Evolutionary conservation across 2,888 invertebrate genomes (phyloP), one percentile per base, ranked within the genome.

Genomic region (Netelia melanura): DNA sequence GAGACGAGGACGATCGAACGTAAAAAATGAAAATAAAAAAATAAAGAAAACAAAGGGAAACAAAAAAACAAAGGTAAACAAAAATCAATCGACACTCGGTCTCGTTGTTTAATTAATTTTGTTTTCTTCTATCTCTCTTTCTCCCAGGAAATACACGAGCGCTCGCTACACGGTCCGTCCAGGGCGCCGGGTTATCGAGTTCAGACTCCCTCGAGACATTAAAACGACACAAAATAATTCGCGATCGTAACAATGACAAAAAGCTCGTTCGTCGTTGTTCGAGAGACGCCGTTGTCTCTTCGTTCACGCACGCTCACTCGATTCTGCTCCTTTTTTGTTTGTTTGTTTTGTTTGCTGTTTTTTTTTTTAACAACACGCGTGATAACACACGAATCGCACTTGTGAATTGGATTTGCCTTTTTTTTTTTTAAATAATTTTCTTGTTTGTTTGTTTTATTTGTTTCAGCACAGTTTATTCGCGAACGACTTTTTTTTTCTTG

Each of bases 91-190:
- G 71, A 77, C 72, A 83, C 79, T 25, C 25, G 25, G 25, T 80
- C 67, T 5, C 77, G 72, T 17, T 17, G 79, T 56, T 72, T 68
- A 61, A 67, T 11, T 61, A 52, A 58, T 52, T 67, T 44, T 67
- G 17, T 17, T 70, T 38, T 65, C 17, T 9, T 58, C 58, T 58
- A n/a, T 87, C 88, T 86, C 87, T 71, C 21, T 58, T 82, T 61
- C 87, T 78, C 86, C 81, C 87, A 81, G 88, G 85, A 68, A 23
- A 44, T 17, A 62, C 1, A 23, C 3, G 80, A 86, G 88, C 67
- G 87, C 85, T 87, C 84, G 84, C 81, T 87, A 81, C 84, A 79
- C 83, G 84, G 82, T 87, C 75, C 84, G 84, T 85, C 72, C 84
- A 72, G 83, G 82, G 81, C 81, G 64, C 81, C 65, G 71, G 58